phyloP scores from a whole-genome alignment of 2,113 vertebrate genomes.

The Engraulis encrasicolus region DNA sequence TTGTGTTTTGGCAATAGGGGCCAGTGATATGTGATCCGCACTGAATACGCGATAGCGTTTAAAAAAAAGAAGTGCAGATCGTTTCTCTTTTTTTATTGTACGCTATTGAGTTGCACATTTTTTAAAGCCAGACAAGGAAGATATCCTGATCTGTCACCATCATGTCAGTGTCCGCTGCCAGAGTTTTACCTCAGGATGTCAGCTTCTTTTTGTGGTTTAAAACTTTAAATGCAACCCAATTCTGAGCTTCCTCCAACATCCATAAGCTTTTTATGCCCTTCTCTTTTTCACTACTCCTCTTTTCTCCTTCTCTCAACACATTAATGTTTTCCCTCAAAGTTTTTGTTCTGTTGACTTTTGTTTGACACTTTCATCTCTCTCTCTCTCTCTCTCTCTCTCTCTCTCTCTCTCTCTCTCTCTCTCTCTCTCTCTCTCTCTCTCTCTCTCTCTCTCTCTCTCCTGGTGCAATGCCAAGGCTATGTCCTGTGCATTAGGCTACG shows the following conservation, averaged over 20 bases:
- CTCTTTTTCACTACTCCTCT: neutral
- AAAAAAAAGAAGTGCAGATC: conserved; percentile 55
- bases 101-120: conserved; percentile 69
- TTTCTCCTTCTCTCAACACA: neutral
- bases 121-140: conserved; percentile 41
- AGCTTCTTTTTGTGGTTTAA: neutral
- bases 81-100: conserved; percentile 62
- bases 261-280: neutral
- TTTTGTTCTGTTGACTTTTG: neutral
- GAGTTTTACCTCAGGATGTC: neutral
- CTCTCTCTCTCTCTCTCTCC: neutral
- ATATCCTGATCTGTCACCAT: conserved; percentile 20
- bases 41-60: conserved; percentile 68
- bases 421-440: neutral
- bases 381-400: neutral
- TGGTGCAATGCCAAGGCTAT: no score
- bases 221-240: neutral
- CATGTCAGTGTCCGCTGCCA: neutral
- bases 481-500: neutral
- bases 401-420: neutral
- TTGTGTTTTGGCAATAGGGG: conserved; percentile 76
- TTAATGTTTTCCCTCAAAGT: neutral
- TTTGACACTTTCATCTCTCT: neutral
- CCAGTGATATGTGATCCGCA: conserved; percentile 70
- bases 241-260: neutral